phyloP scores from a whole-genome alignment of 2,113 vertebrate genomes.

The Phylloscopus whistleri region DNA sequence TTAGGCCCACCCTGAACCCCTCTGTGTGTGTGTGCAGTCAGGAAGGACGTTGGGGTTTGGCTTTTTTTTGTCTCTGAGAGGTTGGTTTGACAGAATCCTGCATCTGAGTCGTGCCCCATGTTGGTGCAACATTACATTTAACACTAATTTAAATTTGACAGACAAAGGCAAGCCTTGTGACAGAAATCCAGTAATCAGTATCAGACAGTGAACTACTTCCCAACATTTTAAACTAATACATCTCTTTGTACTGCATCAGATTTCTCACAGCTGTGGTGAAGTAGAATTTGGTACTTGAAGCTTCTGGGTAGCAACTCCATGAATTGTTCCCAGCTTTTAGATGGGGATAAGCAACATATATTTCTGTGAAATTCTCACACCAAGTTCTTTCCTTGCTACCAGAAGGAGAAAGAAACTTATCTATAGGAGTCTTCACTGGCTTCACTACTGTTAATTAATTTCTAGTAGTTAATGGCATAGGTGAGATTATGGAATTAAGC shows the following conservation, averaged over 20 bases:
- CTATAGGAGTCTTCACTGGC: background rate
- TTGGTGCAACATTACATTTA: background rate
- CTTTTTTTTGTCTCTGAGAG: background rate
- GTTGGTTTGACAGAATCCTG: background rate
- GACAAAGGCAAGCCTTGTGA: background rate
- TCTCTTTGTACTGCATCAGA: background rate
- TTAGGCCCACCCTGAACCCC: background rate
- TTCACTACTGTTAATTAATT: background rate
- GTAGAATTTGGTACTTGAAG: background rate
- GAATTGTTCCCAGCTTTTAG: background rate
- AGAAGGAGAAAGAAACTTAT: background rate
- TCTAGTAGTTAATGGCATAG: background rate
- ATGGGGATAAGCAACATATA: background rate
- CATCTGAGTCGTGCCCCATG: accelerated
- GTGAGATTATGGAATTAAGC: background rate
- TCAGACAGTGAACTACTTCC: background rate
- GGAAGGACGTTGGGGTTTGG: background rate
- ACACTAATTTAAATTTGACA: background rate
- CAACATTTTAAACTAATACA: background rate
- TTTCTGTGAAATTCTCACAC: background rate
- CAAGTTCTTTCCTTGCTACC: background rate
- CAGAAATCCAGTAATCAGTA: background rate
- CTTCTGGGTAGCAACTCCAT: background rate
- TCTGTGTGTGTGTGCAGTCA: no score
- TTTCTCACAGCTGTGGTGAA: background rate